Percentiles rank a stretch among this genome's conserved stretches.
Conservation (phyloP, 2,888 invertebrate genomes). For the Machimus atricapillus region DNA sequence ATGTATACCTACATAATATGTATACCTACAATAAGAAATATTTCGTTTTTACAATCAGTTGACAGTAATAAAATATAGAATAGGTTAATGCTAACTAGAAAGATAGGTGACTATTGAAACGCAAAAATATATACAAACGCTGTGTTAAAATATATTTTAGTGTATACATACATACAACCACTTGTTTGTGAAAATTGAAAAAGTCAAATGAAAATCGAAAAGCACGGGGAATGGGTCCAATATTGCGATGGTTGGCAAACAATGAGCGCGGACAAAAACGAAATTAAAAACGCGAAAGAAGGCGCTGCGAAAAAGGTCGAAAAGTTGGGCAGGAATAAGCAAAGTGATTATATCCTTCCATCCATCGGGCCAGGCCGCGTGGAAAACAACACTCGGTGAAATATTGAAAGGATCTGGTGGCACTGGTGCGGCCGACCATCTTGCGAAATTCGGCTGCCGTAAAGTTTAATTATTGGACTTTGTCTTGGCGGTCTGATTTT, state of each 20-base stretch:
- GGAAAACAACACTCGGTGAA: conserved; percentile 22
- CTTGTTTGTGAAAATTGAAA: neutral
- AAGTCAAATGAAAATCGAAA: neutral
- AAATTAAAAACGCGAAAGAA: conserved; percentile 3
- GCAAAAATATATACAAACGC: neutral
- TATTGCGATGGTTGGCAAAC: neutral
- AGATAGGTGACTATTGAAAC: neutral
- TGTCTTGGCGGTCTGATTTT: conserved; percentile 10
- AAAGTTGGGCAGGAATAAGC: neutral
- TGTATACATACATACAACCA: neutral
- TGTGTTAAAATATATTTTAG: neutral
- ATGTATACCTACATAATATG: too few relatives aligned
- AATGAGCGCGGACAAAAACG: neutral
- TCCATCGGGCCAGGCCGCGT: neutral
- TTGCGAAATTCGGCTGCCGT: conserved; percentile 7
- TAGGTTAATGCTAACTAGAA: neutral
- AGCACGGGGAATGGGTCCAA: neutral
- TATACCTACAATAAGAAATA: neutral
- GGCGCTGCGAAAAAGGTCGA: neutral
- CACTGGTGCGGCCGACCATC: neutral
- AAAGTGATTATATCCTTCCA: conserved; percentile 17
- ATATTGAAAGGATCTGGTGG: conserved; percentile 16
- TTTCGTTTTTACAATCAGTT: too few relatives aligned
- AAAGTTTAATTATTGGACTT: conserved; percentile 45
- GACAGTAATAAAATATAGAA: neutral